Evolutionary conservation across 2,113 vertebrate genomes (phyloP).

Genomic region (Pimephales promelas): DNA sequence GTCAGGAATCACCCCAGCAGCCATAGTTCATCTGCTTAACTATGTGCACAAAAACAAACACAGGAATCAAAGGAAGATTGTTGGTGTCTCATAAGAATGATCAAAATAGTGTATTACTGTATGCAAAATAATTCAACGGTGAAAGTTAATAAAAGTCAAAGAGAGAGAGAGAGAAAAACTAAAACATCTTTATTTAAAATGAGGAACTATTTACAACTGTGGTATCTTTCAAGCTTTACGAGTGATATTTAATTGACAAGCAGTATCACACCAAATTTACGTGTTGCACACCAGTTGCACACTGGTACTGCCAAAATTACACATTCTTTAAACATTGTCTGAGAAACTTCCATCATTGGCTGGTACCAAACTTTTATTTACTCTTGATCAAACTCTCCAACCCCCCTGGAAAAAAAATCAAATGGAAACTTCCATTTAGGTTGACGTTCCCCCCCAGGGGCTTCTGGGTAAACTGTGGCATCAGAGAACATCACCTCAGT

Average conservation of each 20-base stretch:
- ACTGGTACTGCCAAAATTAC: no score
- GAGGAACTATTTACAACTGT: not conserved
- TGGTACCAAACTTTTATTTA: not conserved
- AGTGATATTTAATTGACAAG: not conserved
- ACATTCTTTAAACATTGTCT: no score
- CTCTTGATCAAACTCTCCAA: conserved; percentile 65
- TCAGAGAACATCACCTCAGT: conserved; percentile 71
- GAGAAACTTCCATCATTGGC: no score
- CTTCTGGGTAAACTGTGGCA: conserved; percentile 67
- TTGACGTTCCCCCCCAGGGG: conserved; percentile 60
- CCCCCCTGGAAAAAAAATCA: conserved; percentile 69
- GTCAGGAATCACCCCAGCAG: conserved; percentile 90
- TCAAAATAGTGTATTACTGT: not conserved
- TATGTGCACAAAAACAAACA: conserved; percentile 69
- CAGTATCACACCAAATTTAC: no score
- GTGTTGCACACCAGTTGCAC: no score
- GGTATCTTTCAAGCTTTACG: not conserved
- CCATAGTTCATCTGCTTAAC: conserved; percentile 82
- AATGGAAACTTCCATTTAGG: conserved; percentile 74
- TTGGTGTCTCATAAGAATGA: not conserved
- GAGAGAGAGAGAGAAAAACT: not conserved
- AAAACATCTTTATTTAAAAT: not conserved
- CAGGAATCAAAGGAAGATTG: not conserved
- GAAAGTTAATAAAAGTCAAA: no score
- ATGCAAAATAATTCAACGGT: not conserved